Percentiles rank a stretch among this genome's conserved stretches.
phyloP scores from a whole-genome alignment of 2,113 vertebrate species.

The Chiloscyllium plagiosum region DNA sequence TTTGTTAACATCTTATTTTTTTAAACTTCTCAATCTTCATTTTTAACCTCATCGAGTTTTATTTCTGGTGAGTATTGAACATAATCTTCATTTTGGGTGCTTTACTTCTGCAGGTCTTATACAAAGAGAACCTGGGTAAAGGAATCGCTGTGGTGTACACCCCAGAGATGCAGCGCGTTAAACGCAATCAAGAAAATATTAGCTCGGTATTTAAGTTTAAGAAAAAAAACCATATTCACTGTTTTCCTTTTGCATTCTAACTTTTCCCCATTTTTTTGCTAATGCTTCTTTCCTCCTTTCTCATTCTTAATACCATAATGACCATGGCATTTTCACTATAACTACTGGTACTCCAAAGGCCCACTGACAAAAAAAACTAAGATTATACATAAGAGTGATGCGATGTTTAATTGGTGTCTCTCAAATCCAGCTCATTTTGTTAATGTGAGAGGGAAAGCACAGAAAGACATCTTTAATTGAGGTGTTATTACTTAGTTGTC shows the following conservation, averaged over 20 bases:
- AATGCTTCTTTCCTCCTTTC: neutral
- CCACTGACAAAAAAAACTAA: conserved; percentile 18
- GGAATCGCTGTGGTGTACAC: conserved; percentile 82
- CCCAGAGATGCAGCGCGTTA: conserved; percentile 95
- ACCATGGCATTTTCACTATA: neutral
- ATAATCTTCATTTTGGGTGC: conserved; percentile 45
- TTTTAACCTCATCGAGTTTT: conserved; percentile 5
- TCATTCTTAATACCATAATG: conserved; percentile 15
- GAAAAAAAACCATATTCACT: conserved; percentile 28
- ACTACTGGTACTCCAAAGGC: neutral
- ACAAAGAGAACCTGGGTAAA: conserved; percentile 83
- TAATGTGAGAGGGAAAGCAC: conserved; percentile 30
- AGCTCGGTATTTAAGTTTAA: conserved; percentile 82
- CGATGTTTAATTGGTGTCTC: neutral
- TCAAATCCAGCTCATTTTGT: neutral
- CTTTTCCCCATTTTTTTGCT: neutral
- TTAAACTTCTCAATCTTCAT: neutral
- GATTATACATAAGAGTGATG: neutral
- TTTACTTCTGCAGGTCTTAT: conserved; percentile 74
- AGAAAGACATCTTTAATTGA: neutral
- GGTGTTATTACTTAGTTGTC: neutral
- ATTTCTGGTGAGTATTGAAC: neutral
- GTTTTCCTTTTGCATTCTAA: conserved; percentile 11
- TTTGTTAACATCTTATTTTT: neutral
- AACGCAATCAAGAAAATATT: conserved; percentile 94